Evolutionary conservation across 1,140 invertebrate species (phyloP).

Genomic region (Magallana gigas): DNA sequence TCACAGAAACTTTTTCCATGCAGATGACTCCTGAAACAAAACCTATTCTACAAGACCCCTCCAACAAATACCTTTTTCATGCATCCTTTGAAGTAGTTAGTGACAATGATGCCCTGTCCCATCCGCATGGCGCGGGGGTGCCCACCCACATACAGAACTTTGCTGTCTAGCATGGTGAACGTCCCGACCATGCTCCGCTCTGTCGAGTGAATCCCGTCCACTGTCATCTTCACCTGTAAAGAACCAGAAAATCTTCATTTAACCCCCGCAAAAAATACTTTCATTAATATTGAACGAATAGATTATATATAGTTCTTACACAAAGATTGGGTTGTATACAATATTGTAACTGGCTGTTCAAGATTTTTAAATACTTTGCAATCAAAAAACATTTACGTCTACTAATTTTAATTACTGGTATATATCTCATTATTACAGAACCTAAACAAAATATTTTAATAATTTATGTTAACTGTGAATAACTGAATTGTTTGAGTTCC

Average conservation of each 20-base stretch:
- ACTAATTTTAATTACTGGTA: too few relatives aligned
- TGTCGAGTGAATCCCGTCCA: conserved; percentile 94
- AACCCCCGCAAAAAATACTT: background rate
- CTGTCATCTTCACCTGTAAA: conserved; percentile 91
- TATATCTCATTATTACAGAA: background rate
- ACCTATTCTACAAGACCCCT: too few relatives aligned
- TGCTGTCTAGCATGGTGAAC: conserved; percentile 93
- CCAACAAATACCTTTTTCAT: conserved; percentile 89
- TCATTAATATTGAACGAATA: background rate
- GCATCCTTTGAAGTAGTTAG: conserved; percentile 96
- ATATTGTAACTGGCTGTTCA: too few relatives aligned
- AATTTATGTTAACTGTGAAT: background rate
- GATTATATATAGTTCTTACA: too few relatives aligned
- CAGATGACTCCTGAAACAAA: too few relatives aligned
- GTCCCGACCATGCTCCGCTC: conserved; percentile 94
- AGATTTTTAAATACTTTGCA: too few relatives aligned
- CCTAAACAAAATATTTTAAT: background rate
- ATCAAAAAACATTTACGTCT: too few relatives aligned
- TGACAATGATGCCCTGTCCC: conserved; percentile 88
- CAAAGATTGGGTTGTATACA: too few relatives aligned
- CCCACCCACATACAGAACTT: conserved; percentile 92
- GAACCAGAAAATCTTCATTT: conserved; percentile 43
- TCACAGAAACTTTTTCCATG: too few relatives aligned
- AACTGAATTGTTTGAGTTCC: too few relatives aligned
- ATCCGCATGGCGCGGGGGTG: conserved; percentile 89